Evolutionary conservation across 2,797 vertebrate species (phyloP).

Genomic region (Capromys pilorides): DNA sequence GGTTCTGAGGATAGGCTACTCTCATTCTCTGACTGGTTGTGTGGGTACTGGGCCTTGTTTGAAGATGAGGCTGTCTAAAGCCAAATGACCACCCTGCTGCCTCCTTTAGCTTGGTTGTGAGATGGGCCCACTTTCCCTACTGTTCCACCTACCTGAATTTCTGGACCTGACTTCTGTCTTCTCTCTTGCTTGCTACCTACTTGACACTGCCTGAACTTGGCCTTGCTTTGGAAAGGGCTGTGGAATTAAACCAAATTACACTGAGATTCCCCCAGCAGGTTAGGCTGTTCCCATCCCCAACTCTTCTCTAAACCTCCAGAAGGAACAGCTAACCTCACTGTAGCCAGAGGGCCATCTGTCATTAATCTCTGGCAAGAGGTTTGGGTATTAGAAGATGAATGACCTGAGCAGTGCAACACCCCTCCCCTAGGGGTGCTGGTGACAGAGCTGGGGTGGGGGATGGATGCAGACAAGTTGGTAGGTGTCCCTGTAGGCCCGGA

Average conservation of each 20-base stretch:
- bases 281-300: constrained; percentile 2
- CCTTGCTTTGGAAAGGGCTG: constrained; percentile 69
- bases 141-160: constrained; percentile 67
- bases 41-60: not conserved
- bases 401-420: not conserved
- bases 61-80: not conserved
- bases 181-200: constrained; percentile 69
- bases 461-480: constrained; percentile 43
- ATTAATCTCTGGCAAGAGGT: constrained; percentile 30
- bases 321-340: constrained; percentile 29
- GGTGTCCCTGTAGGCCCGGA: not conserved
- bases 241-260: constrained; percentile 73
- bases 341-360: constrained; percentile 51
- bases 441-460: constrained; percentile 54
- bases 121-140: not conserved
- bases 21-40: not conserved
- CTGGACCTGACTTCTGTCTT: constrained; percentile 76
- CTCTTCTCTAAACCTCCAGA: constrained; percentile 31
- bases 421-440: constrained; percentile 20
- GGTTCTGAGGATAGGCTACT: not conserved
- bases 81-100: not conserved
- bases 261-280: constrained; percentile 40
- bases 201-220: constrained; percentile 69
- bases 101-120: not conserved
- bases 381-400: constrained; percentile 48